Evolutionary conservation across 2,888 invertebrate species (phyloP), one percentile per base, ranked within the genome.

Genomic region (Teleiodes luculella): DNA sequence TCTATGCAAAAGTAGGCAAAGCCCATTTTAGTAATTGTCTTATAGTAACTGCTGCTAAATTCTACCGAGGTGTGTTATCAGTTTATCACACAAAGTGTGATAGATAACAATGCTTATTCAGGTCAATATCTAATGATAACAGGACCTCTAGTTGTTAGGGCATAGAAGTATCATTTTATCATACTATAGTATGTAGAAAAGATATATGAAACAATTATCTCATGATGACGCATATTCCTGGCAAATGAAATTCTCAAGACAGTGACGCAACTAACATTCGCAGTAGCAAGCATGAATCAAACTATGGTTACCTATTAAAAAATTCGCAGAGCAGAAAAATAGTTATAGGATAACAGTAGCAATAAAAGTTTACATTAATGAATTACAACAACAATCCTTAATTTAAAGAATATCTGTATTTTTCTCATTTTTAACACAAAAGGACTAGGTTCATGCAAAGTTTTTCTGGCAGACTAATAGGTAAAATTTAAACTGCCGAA

Each of bases 71-170:
- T 49, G 14, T 7, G 11, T 47, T 37, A 57, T 60, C 64, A 62
- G 56, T 55, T 80, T 84, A 80, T 80, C 80, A 68, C 20, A 41
- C 11, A 41, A 45, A 52, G 35, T 20, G 6, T 69, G 85, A 86
- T 86, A 84, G 85, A 86, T 86, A 84, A 83, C 64, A 63, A 59
- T 68, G 72, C 70, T 72, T 78, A 86, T 83, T 82, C 73, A 83
- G 85, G 86, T 86, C 85, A 85, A 79, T 82, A 86, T 84, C 83
- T 83, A 56, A 56, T 67, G 83, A 86, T 83, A 83, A 69, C 60
- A 63, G 60, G 35, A 35, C 50, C 58, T 62, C 60, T 67, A 70
- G 61, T 60, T 58, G 58, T 56, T 56, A 60, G 47, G 56, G 58
- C 55, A 59, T 51, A 33, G 53, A 60, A 57, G 41, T 60, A 13